Evolutionary conservation across 2,113 vertebrate species (phyloP), one percentile per base, ranked within the genome.

Genomic region (Procapra przewalskii): DNA sequence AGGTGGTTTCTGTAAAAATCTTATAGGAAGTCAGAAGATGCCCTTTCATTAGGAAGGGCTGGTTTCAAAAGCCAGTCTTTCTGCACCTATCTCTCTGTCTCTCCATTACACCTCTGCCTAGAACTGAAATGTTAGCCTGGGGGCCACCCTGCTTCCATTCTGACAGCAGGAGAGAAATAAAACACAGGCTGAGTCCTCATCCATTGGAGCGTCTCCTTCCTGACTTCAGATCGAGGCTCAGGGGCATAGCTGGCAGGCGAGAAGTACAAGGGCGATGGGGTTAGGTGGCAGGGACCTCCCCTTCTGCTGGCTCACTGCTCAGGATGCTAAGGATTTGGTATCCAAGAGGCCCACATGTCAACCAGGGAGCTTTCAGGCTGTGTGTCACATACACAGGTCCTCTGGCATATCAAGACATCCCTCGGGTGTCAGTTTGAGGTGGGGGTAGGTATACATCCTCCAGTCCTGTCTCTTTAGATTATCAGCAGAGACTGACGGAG

Each of bases 11-110:
- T 60, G 55, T 64, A 71, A 86, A 71, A 97, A 45, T 71, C 29
- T 83, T 57, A 19, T 12, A 87, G 45, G 62, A 90, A 85, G 43
- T 57, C 55, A 86, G 93, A 96, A 90, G 84, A 88, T 64, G 10
- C 16, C 67, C 11, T 84, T 93, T 87, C 1, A 23, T 55, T 48
- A 50, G 52, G 1, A 7, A 92, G 23, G 15, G 12, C 27, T 55
- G 80, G 14, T 55, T 94, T 94, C 27, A 21, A 64, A 96, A 86
- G 33, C 40, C 9, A 8, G 40, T 16, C 43, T 95, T 60, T 50
- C 40, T 33, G 2, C 3, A 11, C 15, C 29, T 5, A 11, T 8
- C 8, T 9, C 43, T 60, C 36, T 55, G 52, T 77, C 77, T 80
- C 40, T 79, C 13, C 16, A 5, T 27, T 48, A 52, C 31, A 33